Percentiles rank a stretch among this genome's conserved stretches.
Evolutionary conservation across 37 sponge, comb jelly and placozoan genomes (phyloP).

Genomic region (Spongilla lacustris): DNA sequence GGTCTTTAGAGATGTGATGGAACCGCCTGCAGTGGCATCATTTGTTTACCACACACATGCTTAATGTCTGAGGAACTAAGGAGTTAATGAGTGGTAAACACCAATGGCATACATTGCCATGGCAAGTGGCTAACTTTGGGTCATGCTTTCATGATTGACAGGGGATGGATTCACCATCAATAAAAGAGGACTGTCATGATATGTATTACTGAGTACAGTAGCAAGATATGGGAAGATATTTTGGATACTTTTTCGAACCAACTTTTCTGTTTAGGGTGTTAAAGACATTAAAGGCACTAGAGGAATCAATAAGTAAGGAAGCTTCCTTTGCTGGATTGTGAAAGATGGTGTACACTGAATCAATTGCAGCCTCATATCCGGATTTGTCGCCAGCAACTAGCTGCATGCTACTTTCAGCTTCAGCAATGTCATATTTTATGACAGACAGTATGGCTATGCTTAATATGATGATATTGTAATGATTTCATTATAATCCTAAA

Average conservation of each 20-base stretch:
- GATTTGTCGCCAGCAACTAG: slow-evolving; percentile 56
- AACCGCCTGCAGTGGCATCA: slow-evolving; percentile 50
- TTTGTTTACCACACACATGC: slow-evolving; percentile 48
- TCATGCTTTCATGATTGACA: slow-evolving; percentile 52
- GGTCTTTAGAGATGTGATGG: not conserved
- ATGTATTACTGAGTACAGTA: slow-evolving; percentile 42
- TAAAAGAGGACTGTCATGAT: slow-evolving; percentile 25
- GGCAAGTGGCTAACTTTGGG: slow-evolving; percentile 58
- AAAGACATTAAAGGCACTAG: slow-evolving; percentile 52
- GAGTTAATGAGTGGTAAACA: not conserved
- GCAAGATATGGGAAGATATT: slow-evolving; percentile 36
- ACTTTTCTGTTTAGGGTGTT: slow-evolving; percentile 55
- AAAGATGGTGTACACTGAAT: slow-evolving; percentile 26
- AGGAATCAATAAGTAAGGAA: slow-evolving; percentile 23
- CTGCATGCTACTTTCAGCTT: slow-evolving; percentile 49
- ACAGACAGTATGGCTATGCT: slow-evolving; percentile 23
- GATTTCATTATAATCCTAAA: no score
- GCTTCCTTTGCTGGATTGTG: no score
- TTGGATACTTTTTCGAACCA: slow-evolving; percentile 41
- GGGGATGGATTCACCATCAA: slow-evolving; percentile 39
- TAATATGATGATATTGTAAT: no score
- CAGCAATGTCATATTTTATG: slow-evolving; percentile 27
- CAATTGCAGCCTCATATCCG: slow-evolving; percentile 52
- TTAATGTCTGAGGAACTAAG: not conserved
- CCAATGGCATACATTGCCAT: slow-evolving; percentile 63